Evolutionary conservation across 2,113 vertebrate genomes (phyloP).

Genomic region (Pedionomus torquatus): DNA sequence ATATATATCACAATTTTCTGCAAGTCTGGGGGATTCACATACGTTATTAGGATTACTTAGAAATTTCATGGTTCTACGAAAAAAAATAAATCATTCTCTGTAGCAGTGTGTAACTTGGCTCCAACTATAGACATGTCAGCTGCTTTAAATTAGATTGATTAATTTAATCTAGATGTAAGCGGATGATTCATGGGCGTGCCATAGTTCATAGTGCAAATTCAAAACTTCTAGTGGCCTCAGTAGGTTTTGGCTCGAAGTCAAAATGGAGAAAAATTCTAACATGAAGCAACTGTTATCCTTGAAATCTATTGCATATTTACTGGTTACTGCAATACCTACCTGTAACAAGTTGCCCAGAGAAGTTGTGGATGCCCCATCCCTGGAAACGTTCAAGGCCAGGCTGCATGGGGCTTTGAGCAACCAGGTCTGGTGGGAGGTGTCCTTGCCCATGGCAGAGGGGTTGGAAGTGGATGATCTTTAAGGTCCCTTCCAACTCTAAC

Average conservation of each 20-base stretch:
- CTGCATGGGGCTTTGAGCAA: no score
- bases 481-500: no score
- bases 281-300: not conserved
- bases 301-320: not conserved
- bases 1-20: not conserved
- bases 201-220: not conserved
- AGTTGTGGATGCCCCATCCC: no score
- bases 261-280: not conserved
- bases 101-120: not conserved
- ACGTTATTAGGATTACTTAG: not conserved
- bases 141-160: not conserved
- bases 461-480: no score
- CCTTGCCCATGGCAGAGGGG: no score
- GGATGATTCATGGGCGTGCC: not conserved
- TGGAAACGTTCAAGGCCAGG: no score
- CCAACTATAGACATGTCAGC: not conserved
- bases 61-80: not conserved
- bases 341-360: no score
- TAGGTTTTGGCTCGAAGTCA: not conserved
- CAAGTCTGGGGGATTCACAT: not conserved
- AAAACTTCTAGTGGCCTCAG: not conserved
- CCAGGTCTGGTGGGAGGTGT: no score
- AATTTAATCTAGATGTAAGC: not conserved
- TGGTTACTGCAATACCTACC: not conserved
- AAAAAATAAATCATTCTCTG: not conserved